Conservation (phyloP, 2,888 invertebrate species). For the Watsonalla cultraria region DNA sequence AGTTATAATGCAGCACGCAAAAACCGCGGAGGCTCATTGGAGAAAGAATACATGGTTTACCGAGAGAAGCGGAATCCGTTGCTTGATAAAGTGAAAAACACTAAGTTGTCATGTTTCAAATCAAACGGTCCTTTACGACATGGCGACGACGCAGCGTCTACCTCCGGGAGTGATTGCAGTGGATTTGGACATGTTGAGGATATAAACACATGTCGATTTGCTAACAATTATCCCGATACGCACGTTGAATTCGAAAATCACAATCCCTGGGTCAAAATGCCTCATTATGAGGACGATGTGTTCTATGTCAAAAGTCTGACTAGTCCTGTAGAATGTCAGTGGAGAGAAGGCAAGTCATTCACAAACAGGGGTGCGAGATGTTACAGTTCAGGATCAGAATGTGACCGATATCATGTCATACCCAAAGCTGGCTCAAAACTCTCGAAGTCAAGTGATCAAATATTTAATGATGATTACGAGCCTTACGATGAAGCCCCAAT, state of each 20-base stretch:
- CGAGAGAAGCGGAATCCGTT: slow-evolving; percentile 84
- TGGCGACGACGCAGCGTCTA: slow-evolving; percentile 69
- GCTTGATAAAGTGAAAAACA: slow-evolving; percentile 84
- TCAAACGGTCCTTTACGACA: slow-evolving; percentile 75
- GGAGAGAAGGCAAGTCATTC: slow-evolving; percentile 63
- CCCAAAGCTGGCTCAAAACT: slow-evolving; percentile 66
- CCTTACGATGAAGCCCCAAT: slow-evolving; percentile 47
- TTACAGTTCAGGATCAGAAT: slow-evolving; percentile 74
- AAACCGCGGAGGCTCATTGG: slow-evolving; percentile 70
- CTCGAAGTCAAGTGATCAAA: slow-evolving; percentile 76
- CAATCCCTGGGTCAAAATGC: slow-evolving; percentile 72
- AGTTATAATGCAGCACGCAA: slow-evolving; percentile 70
- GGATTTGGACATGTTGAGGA: slow-evolving; percentile 72
- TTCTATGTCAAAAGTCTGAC: slow-evolving; percentile 59
- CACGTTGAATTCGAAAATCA: slow-evolving; percentile 72
- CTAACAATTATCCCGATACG: slow-evolving; percentile 51
- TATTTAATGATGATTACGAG: slow-evolving; percentile 73
- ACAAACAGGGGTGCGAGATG: slow-evolving; percentile 65
- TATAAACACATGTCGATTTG: slow-evolving; percentile 52
- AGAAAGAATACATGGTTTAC: slow-evolving; percentile 78
- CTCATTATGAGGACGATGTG: slow-evolving; percentile 70
- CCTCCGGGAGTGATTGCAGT: slow-evolving; percentile 75
- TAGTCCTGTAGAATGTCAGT: slow-evolving; percentile 57
- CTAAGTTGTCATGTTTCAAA: slow-evolving; percentile 83
- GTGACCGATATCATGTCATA: slow-evolving; percentile 67